phyloP scores from a whole-genome alignment of 2,797 vertebrate genomes.

The Mallotus villosus region DNA sequence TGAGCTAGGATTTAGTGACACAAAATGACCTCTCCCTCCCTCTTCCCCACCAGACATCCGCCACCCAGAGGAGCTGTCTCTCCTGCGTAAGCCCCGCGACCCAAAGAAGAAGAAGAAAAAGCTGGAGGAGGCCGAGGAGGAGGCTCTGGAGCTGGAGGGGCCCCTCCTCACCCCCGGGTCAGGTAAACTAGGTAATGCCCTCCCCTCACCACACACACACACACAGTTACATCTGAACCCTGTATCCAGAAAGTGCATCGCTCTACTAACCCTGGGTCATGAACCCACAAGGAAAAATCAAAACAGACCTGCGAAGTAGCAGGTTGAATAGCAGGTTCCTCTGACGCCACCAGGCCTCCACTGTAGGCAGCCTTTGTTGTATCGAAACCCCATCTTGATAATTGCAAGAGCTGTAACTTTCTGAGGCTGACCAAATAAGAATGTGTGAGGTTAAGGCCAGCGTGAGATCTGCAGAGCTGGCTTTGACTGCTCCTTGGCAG shows the following conservation, averaged over 20 bases:
- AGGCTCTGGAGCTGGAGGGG: conserved; percentile 90
- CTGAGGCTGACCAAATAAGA: conserved; percentile 66
- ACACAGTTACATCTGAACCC: conserved; percentile 4
- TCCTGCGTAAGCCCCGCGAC: conserved; percentile 96
- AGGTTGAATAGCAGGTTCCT: conserved; percentile 59
- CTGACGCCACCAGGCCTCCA: conserved; percentile 12
- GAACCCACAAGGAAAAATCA: too few species aligned
- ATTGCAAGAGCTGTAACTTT: conserved; percentile 41
- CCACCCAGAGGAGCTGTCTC: conserved; percentile 95
- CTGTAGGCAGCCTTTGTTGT: conserved; percentile 32
- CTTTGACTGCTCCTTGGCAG: conserved; percentile 62
- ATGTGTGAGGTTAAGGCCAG: conserved; percentile 63
- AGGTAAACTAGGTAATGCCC: conserved; percentile 67
- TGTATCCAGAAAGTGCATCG: neutral
- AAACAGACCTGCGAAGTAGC: conserved; percentile 27
- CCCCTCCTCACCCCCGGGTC: conserved; percentile 95
- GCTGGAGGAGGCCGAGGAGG: conserved; percentile 89
- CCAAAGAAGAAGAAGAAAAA: conserved; percentile 99
- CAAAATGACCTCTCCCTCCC: conserved; percentile 18
- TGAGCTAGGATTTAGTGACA: conserved; percentile 27
- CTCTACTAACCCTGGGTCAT: too few species aligned
- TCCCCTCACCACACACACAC: conserved; percentile 14
- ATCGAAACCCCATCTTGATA: conserved; percentile 43
- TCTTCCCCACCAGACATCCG: conserved; percentile 83
- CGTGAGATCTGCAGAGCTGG: conserved; percentile 56